phyloP scores from a whole-genome alignment of 2,797 vertebrate species.

The Amazona ochrocephala region DNA sequence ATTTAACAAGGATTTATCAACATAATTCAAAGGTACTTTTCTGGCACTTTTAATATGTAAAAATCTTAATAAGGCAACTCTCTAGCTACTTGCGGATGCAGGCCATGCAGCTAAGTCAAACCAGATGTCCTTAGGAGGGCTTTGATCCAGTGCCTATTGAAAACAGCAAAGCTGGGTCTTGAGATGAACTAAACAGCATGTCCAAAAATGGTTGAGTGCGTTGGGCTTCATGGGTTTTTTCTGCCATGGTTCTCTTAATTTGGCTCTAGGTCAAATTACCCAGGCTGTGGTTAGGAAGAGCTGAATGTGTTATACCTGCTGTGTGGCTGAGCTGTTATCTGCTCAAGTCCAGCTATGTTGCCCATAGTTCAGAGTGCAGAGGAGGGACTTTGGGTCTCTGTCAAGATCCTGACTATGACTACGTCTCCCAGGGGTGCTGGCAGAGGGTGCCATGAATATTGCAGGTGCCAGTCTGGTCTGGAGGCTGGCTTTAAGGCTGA shows the following conservation, averaged over 20 bases:
- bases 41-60: conserved; percentile 40
- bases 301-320: fast-evolving
- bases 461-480: neutral
- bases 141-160: neutral
- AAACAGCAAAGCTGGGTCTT: neutral
- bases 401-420: neutral
- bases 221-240: neutral
- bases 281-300: neutral
- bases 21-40: conserved; percentile 55
- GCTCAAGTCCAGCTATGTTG: neutral
- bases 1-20: conserved; percentile 61
- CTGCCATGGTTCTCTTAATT: neutral
- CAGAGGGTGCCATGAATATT: neutral
- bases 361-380: neutral
- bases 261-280: neutral
- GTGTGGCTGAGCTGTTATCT: neutral
- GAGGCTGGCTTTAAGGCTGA: neutral
- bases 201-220: neutral
- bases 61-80: neutral
- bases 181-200: neutral
- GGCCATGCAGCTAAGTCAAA: neutral
- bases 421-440: neutral
- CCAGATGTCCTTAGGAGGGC: neutral
- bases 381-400: neutral
- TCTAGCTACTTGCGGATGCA: conserved; percentile 45